phyloP scores from a whole-genome alignment of 92 coral and sea anemone genomes.

The Palythoa grandiflora region DNA sequence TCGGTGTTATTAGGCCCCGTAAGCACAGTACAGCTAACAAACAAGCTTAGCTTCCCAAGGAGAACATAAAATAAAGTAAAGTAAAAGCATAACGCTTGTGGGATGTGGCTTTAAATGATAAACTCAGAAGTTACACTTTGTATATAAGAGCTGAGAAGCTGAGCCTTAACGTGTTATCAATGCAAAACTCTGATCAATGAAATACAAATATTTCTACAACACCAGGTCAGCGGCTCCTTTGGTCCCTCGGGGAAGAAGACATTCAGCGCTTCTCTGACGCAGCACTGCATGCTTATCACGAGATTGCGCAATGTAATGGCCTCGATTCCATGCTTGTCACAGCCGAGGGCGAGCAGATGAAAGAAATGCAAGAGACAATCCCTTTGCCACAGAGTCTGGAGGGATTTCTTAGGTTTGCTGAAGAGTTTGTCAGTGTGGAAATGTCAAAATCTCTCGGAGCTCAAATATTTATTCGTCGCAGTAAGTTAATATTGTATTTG shows the following conservation, averaged over 20 bases:
- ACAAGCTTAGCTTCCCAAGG: too few species aligned
- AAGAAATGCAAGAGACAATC: conserved; percentile 73
- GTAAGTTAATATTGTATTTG: conserved; percentile 41
- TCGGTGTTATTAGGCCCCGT: too few species aligned
- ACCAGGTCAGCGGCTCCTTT: conserved; percentile 27
- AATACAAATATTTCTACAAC: background rate
- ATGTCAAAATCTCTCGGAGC: conserved; percentile 66
- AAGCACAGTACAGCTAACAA: too few species aligned
- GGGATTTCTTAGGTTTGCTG: conserved; percentile 87
- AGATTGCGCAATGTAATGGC: conserved; percentile 85
- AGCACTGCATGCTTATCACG: conserved; percentile 84
- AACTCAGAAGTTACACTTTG: too few species aligned
- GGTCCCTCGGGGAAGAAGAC: conserved; percentile 48
- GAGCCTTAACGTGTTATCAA: too few species aligned
- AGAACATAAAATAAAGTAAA: too few species aligned
- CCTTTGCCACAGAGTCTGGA: conserved; percentile 75
- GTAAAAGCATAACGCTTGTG: too few species aligned
- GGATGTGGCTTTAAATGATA: too few species aligned
- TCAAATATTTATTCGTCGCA: conserved; percentile 71
- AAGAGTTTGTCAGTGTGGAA: conserved; percentile 74
- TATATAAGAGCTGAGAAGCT: too few species aligned
- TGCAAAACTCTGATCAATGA: too few species aligned
- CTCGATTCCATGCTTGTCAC: conserved; percentile 69
- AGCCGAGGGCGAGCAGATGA: conserved; percentile 60
- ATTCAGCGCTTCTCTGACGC: conserved; percentile 78